Evolutionary conservation across 2,113 vertebrate genomes (phyloP), one percentile per base, ranked within the genome.

Genomic region (Cinclus cinclus): DNA sequence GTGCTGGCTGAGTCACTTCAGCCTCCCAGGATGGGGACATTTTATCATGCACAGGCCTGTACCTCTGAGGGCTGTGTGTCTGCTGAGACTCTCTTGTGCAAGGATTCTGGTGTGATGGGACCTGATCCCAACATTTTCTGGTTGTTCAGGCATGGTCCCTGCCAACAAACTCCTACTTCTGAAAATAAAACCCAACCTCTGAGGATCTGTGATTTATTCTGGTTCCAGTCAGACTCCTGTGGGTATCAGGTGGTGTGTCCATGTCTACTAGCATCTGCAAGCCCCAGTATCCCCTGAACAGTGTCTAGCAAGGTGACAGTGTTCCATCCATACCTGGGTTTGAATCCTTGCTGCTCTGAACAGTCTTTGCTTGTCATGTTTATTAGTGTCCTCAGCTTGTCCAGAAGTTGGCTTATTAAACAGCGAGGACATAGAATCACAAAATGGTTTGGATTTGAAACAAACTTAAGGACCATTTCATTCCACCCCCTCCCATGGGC

Each of bases 1-100:
- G 91, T 73, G 70, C 74, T 75, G 91, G 56, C 77, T 97, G 96
- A 97, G 91, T 95, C 94, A 94, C 94, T 87, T 89, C 65, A 92
- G 94, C 89, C 89, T 96, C 89, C 89, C 86, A 52, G 64, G 64
- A 84, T 68, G 83, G 94, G 94, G 94, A 96, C 94, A 95, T 42
- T 88, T 77, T 41, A 41, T 92, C 91, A 64, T 95, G 95, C 89
- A 91, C 87, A 82, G 89, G 14, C 94, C 80, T 96, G 91, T 19
- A 89, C 52, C 77, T 96, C 86, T 94, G 89, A 93, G 91, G 68
- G 60, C 64, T 90, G 23, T 33, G 53, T 75, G 68, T 89, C 85
- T 86, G 65, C 63, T 85, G 58, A 79, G 88, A 59, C 56, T 81
- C 39, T 60, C 94, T 97, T 96, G 69, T 93, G 91, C 76, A 94